A percentile compares a stretch with the other conserved stretches of the same genome.
Conservation (phyloP, 2,113 vertebrate species). For the Triplophysa rosa region DNA sequence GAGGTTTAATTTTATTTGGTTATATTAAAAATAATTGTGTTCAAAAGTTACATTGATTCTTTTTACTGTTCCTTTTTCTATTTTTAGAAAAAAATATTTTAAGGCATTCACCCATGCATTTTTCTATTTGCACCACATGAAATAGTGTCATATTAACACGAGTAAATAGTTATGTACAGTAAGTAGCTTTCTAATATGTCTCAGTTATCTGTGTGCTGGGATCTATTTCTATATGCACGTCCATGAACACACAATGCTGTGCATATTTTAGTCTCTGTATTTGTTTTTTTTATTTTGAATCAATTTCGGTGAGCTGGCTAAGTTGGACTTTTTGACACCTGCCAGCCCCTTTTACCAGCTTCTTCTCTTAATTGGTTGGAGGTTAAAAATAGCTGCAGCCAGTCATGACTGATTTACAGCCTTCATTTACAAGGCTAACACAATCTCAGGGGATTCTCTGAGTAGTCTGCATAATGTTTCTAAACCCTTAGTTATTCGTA, state of each 20-base stretch:
- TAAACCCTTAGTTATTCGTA: constrained; percentile 16
- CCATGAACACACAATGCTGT: background rate
- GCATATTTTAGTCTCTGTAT: background rate
- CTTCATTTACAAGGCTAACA: constrained; percentile 66
- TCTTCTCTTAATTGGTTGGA: constrained; percentile 64
- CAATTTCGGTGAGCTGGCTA: background rate
- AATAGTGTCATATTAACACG: too few species aligned
- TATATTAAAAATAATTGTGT: too few species aligned
- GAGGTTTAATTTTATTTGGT: too few species aligned
- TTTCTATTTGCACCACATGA: too few species aligned
- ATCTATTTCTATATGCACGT: background rate
- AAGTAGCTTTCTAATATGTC: too few species aligned
- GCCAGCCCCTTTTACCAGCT: constrained; percentile 26
- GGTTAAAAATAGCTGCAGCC: constrained; percentile 66
- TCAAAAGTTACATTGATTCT: too few species aligned
- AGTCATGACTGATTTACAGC: constrained; percentile 63
- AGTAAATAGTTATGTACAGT: too few species aligned
- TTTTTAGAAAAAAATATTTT: too few species aligned
- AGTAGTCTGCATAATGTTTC: constrained; percentile 20
- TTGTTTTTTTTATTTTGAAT: constrained; percentile 6
- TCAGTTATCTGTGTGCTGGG: background rate
- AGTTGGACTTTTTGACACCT: constrained; percentile 22
- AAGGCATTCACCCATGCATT: too few species aligned
- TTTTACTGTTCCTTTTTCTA: too few species aligned
- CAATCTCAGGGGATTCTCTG: constrained; percentile 39